These are phyloP conservation scores for Mycteria americana DNA, from an alignment of 2,797 vertebrate genomes.

Conservation along the genomic window DNA sequence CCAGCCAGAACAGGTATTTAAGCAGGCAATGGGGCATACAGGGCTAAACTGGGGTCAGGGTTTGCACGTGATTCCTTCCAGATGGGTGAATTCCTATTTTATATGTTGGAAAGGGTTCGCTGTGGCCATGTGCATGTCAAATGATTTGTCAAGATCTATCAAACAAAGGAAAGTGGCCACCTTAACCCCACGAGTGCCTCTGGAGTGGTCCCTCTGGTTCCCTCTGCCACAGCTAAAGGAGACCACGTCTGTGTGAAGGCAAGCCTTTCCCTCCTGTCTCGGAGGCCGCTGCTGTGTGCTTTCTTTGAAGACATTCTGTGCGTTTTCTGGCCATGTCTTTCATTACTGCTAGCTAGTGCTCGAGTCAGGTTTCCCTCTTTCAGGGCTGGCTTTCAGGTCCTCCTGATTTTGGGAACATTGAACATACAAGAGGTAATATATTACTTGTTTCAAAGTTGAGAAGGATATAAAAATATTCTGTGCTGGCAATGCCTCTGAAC, in stretches of 20 bases:
- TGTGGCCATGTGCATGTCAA: background rate
- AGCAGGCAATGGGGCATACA: background rate
- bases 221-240: background rate
- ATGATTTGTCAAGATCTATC: background rate
- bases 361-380: background rate
- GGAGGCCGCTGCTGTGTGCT: background rate
- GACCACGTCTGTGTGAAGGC: background rate
- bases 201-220: background rate
- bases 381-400: background rate
- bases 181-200: background rate
- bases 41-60: background rate
- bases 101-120: background rate
- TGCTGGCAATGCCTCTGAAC: background rate
- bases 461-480: constrained; percentile 16
- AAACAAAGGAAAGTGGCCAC: background rate
- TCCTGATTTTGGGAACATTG: background rate
- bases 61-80: background rate
- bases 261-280: background rate
- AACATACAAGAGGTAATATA: background rate
- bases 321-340: background rate
- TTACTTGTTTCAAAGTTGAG: background rate
- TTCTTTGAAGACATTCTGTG: background rate
- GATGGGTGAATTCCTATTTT: background rate
- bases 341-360: background rate
- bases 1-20: background rate